Evolutionary conservation across 2,797 vertebrate species (phyloP), one percentile per base, ranked within the genome.

Genomic region (Neoniphon sammara): DNA sequence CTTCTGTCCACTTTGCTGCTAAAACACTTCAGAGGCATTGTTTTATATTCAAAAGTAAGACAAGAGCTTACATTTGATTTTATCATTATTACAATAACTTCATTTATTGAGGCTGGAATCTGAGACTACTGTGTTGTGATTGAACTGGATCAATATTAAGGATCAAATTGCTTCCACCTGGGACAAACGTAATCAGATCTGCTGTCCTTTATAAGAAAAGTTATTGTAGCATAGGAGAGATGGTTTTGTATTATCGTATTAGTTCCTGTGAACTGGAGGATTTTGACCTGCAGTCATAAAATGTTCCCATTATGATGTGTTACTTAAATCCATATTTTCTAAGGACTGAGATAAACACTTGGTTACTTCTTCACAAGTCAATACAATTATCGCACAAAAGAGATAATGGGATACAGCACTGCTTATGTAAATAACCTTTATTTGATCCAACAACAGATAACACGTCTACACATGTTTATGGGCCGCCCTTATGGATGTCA

Each of bases 221-320:
- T 44, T 11, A 74, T 77, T 70, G 53, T 58, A 49, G 46, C 31
- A 47, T 1, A 21, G n/a, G 9, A 39, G n/a, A 36, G 68, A 62
- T 47, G 20, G 20, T 31, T 81, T 75, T 65, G 73, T 77, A 75
- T 73, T 56, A 56, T 39, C 4, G 0, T 10, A 57, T 64, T 44
- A 20, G 47, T 75, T 81, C 76, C 25, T 64, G 20, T 73, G 58
- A 70, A 62, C 4, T 6, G 49, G 62, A 70, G 68, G 65, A 84
- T 83, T 84, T 74, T 78, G 72, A 81, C 80, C 82, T 0, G 7
- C 63, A 66, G 60, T 70, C 55, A 70, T 76, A 55, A 86, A 74
- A 39, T 1, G 7, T 56, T 46, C 2, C 18, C 31, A 21, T 57
- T 34, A n/a, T 61, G 15, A 70, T 21, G 15, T 67, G 15, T 81